These are phyloP conservation scores for Dolichotis patagonum DNA, from an alignment of 2,113 vertebrate genomes.

Conservation along the genomic window DNA sequence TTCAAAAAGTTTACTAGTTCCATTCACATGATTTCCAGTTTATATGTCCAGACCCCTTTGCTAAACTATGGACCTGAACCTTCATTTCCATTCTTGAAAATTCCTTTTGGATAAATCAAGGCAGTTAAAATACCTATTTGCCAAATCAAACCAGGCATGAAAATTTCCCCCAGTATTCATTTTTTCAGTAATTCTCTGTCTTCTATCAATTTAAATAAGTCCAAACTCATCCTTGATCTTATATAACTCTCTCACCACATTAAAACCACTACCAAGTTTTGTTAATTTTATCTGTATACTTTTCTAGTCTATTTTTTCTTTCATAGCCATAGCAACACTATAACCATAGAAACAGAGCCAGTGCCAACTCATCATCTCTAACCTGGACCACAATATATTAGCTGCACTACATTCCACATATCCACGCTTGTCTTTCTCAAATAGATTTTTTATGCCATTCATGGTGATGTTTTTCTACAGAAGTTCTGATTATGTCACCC, in stretches of 20 bases:
- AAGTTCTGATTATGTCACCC: background rate
- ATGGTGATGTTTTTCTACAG: background rate
- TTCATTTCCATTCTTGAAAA: background rate
- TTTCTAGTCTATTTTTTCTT: slow-evolving; percentile 52
- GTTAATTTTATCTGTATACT: slow-evolving; percentile 48
- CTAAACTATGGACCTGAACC: background rate
- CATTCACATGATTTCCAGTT: background rate
- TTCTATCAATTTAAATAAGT: background rate
- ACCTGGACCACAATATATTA: background rate
- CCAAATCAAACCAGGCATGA: background rate
- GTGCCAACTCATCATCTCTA: slow-evolving; percentile 9
- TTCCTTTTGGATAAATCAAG: background rate
- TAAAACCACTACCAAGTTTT: slow-evolving; percentile 9
- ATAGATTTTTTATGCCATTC: background rate
- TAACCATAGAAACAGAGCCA: slow-evolving; percentile 47
- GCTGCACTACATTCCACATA: background rate
- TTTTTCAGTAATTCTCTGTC: background rate
- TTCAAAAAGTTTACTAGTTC: too few relatives aligned
- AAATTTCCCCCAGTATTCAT: background rate
- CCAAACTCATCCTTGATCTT: background rate
- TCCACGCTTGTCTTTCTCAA: background rate
- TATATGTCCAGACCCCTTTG: background rate
- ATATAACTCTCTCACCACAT: background rate
- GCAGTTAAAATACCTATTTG: background rate
- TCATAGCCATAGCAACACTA: slow-evolving; percentile 64